Conservation (phyloP, 1,140 invertebrate genomes). For the Pachyrhynchus sulphureomaculatus region DNA sequence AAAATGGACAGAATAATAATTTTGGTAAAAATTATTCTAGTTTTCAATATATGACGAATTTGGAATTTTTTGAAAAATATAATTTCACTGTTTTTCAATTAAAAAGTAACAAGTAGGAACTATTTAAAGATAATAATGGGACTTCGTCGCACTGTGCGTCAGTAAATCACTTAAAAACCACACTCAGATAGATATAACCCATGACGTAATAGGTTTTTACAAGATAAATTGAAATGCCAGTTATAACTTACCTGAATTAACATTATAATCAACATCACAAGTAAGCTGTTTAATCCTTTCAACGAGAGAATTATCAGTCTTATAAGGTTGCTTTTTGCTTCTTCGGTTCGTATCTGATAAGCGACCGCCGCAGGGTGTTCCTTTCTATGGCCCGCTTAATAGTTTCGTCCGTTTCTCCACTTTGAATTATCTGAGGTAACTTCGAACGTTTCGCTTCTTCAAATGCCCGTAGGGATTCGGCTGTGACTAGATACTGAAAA, state of each 20-base stretch:
- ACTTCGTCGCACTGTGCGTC: too few relatives aligned
- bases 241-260: constrained; percentile 13
- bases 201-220: too few relatives aligned
- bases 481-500: constrained; percentile 60
- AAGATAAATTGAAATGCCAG: too few relatives aligned
- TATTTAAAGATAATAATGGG: too few relatives aligned
- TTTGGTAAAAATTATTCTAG: too few relatives aligned
- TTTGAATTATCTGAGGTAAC: constrained; percentile 53
- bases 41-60: too few relatives aligned
- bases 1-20: too few relatives aligned
- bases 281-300: constrained; percentile 79
- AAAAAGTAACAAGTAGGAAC: too few relatives aligned
- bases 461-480: constrained; percentile 64
- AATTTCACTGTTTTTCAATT: too few relatives aligned
- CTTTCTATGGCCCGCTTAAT: constrained; percentile 69
- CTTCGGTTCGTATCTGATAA: constrained; percentile 58
- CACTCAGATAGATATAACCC: too few relatives aligned
- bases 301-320: constrained; percentile 67
- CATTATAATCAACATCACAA: constrained; percentile 71
- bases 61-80: too few relatives aligned
- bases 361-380: constrained; percentile 59
- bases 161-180: too few relatives aligned
- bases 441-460: constrained; percentile 64
- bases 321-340: constrained; percentile 56
- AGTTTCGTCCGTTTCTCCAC: constrained; percentile 57